Base-by-base conservation (phyloP, 2,113 vertebrate genomes). In the Mesocricetus auratus region DNA sequence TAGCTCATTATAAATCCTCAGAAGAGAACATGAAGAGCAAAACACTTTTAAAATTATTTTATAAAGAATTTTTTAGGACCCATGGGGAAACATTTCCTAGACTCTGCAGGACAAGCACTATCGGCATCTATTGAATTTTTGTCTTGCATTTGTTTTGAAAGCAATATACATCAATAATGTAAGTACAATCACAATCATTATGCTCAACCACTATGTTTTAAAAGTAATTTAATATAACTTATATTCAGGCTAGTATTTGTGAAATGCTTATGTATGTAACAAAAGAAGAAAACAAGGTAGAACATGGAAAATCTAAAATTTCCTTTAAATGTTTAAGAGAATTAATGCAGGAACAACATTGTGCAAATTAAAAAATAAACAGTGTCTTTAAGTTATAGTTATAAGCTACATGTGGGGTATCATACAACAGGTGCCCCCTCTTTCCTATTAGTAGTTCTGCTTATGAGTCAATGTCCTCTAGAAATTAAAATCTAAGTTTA, bases 61-160 rank as follows among this genome's bases (percentile, higher is more conserved):
- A 77, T 11, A 89, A 92, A 78, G 45, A 86, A 81, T 89, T 85
- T 88, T 91, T 29, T 87, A 89, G 3, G 15, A 79, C 91, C 64
- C 24, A 92, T n/a, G 7, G 47, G 42, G 87, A 73, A 90, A 87
- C 11, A 7, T 89, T 94, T 81, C 56, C 86, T 53, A 74, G 79
- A 79, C 91, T 93, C 75, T 79, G 6, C 19, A 85, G 53, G 53
- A 91, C 39, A 93, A 87, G 45, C 56, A 31, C 4, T 93, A 39
- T 71, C 36, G 77, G 29, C 0, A 45, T 17, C 24, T 89, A 73
- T 16, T 90, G 75, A 93, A 73, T 60, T 95, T 93, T 75, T 90
- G 56, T n/a, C 64, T 95, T 95, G 74, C 24, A 68, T 92, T 95
- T 83, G 33, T 74, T 91, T 97, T 66, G 60, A 8, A 96, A 60